A percentile compares a stretch with the other conserved stretches of the same genome.
Conservation (phyloP, 2,888 invertebrate species). For the Xiphydria camelus region DNA sequence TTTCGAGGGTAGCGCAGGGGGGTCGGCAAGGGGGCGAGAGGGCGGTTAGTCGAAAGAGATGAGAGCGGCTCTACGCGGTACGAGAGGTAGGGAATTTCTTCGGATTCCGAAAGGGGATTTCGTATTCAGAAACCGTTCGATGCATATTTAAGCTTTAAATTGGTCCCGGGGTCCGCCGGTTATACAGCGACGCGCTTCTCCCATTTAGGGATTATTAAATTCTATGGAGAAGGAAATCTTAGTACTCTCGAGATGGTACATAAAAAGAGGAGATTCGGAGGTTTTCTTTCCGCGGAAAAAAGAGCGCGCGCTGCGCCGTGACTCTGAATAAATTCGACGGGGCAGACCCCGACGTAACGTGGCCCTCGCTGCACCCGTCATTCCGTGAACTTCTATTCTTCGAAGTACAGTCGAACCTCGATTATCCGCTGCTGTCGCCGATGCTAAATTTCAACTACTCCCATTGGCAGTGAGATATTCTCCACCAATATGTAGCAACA, state of each 20-base stretch:
- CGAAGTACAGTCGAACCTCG: conserved; percentile 1
- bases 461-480: too few species aligned
- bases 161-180: conserved; percentile 23
- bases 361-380: too few species aligned
- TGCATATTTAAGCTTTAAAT: conserved; percentile 44
- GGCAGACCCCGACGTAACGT: too few species aligned
- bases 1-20: conserved; percentile 10
- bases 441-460: too few species aligned
- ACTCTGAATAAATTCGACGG: conserved; percentile 41
- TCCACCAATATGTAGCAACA: too few species aligned
- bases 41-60: neutral
- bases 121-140: conserved; percentile 41
- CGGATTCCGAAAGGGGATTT: conserved; percentile 21
- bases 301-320: conserved; percentile 32
- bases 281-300: neutral
- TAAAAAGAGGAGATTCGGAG: too few species aligned
- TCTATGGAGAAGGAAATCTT: conserved; percentile 14
- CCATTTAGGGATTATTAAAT: conserved; percentile 43
- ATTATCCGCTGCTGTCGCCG: neutral
- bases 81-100: conserved; percentile 3
- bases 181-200: conserved; percentile 20
- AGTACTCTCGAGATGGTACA: conserved; percentile 1
- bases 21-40: conserved; percentile 13
- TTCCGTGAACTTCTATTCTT: conserved; percentile 2
- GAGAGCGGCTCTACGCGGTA: neutral